Evolutionary conservation across 37 sponge, comb jelly and placozoan genomes (phyloP).

Genomic region (Corticium candelabrum): DNA sequence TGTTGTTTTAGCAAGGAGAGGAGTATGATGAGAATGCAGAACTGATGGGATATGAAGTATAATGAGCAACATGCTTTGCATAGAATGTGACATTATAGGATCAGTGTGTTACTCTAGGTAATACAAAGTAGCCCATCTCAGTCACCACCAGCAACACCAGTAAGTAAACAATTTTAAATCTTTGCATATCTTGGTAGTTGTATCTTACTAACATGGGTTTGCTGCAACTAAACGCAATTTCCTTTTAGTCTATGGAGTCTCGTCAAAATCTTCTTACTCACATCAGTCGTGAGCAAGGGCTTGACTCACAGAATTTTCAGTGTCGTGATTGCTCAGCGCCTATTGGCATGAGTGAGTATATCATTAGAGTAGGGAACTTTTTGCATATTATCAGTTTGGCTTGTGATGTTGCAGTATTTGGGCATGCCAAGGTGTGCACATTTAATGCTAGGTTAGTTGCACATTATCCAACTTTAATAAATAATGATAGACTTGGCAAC

Average conservation of each 20-base stretch:
- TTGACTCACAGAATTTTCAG: conserved; percentile 55
- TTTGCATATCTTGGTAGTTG: too few species aligned
- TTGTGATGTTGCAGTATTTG: background rate
- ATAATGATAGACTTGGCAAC: background rate
- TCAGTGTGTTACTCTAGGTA: too few species aligned
- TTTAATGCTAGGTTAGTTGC: background rate
- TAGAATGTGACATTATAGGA: too few species aligned
- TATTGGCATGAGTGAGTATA: conserved; percentile 73
- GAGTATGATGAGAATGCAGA: too few species aligned
- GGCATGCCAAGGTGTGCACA: background rate
- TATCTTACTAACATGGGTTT: too few species aligned
- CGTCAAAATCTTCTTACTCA: conserved; percentile 6
- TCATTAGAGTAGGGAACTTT: background rate
- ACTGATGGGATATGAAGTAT: too few species aligned
- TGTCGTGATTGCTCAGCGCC: conserved; percentile 49
- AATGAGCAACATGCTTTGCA: too few species aligned
- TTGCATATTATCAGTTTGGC: background rate
- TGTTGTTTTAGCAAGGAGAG: too few species aligned
- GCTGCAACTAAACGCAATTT: too few species aligned
- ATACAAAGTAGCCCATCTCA: too few species aligned
- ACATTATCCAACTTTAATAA: background rate
- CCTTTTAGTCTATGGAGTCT: background rate
- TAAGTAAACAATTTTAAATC: too few species aligned
- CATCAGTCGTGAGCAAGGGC: conserved; percentile 42
- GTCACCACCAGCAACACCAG: too few species aligned